A percentile compares a stretch with the other conserved stretches of the same genome.
phyloP scores from a whole-genome alignment of 2,888 invertebrate species.

The Drosophila buzzatii region DNA sequence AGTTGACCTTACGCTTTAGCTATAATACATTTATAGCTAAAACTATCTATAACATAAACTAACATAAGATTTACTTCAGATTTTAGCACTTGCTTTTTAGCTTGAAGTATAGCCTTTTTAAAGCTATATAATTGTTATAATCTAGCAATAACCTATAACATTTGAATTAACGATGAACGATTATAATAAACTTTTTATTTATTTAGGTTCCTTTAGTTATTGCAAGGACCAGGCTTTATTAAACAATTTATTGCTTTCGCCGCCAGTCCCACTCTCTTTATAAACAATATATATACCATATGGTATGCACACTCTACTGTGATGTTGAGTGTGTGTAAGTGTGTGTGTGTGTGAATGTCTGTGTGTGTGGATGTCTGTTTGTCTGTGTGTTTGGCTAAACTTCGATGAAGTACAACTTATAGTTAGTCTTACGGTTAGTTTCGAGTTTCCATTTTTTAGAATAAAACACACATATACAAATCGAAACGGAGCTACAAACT shows the following conservation, averaged over 20 bases:
- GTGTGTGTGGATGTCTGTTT: constrained; percentile 20
- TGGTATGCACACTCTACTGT: constrained; percentile 27
- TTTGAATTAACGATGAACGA: neutral
- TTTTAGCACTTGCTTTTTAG: too few species aligned
- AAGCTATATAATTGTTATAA: neutral
- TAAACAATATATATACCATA: constrained; percentile 36
- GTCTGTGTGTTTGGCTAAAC: constrained; percentile 40
- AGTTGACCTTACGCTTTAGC: neutral
- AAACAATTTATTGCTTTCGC: constrained; percentile 69
- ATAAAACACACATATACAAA: constrained; percentile 49
- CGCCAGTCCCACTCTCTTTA: constrained; percentile 42
- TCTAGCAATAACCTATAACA: neutral
- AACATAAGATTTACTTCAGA: too few species aligned
- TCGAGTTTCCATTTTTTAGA: constrained; percentile 51
- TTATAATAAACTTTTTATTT: constrained; percentile 9
- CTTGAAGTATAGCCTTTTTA: neutral
- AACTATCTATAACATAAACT: too few species aligned
- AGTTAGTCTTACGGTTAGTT: constrained; percentile 69
- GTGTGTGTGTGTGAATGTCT: constrained; percentile 15
- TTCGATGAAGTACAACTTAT: constrained; percentile 66
- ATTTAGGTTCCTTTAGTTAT: constrained; percentile 61
- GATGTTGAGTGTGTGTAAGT: constrained; percentile 23
- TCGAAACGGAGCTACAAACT: constrained; percentile 41
- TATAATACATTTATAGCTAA: neutral
- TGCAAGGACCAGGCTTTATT: constrained; percentile 70